These are phyloP conservation scores for Actenoides hombroni DNA, from an alignment of 2,113 vertebrate genomes.

Conservation along the genomic window DNA sequence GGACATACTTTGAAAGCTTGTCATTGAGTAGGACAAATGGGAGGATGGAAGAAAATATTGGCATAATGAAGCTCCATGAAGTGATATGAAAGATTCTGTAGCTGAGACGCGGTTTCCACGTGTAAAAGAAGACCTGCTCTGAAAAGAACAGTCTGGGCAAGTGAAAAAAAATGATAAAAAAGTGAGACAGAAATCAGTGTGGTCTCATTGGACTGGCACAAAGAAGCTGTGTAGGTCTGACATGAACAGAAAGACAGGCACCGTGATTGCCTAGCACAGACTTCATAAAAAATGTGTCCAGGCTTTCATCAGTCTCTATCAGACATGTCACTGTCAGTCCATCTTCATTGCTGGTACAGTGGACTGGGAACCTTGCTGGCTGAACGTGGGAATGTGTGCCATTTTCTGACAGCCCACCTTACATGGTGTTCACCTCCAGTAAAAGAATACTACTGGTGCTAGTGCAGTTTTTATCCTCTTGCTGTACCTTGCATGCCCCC, in stretches of 20 bases:
- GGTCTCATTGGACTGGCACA: background rate
- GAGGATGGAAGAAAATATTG: background rate
- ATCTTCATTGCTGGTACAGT: background rate
- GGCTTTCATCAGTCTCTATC: accelerated
- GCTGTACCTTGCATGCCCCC: background rate
- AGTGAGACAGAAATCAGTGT: background rate
- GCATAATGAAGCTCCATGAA: background rate
- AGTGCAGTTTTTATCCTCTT: background rate
- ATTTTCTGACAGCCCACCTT: background rate
- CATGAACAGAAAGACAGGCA: background rate
- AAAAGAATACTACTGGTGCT: background rate
- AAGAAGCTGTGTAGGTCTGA: background rate
- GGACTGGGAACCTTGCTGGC: background rate
- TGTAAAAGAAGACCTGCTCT: background rate
- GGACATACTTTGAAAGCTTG: background rate
- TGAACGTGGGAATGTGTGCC: background rate
- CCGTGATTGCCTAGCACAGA: background rate
- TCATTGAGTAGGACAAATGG: background rate
- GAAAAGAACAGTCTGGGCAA: background rate
- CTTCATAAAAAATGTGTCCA: background rate
- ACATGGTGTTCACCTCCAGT: background rate
- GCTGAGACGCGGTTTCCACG: background rate
- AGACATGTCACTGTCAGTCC: too few relatives aligned
- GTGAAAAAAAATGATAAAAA: background rate
- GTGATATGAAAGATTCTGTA: background rate